phyloP scores from a whole-genome alignment of 2,888 invertebrate genomes.

The Chrysina gloriosa region DNA sequence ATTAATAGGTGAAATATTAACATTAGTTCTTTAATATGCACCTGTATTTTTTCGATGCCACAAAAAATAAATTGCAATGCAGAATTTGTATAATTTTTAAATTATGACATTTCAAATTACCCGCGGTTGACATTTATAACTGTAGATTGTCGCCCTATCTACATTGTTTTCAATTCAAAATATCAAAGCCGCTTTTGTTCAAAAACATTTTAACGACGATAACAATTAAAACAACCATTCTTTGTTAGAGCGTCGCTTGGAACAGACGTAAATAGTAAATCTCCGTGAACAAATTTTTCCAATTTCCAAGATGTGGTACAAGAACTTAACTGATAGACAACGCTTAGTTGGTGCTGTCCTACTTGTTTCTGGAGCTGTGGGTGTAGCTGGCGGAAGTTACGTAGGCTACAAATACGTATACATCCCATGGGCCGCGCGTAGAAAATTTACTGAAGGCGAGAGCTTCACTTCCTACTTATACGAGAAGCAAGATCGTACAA shows the following conservation, averaged over 20 bases:
- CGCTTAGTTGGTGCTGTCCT: slow-evolving; percentile 11
- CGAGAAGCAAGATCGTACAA: slow-evolving; percentile 28
- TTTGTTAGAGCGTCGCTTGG: slow-evolving; percentile 10
- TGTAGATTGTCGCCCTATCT: too few species aligned
- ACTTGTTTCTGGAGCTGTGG: slow-evolving; percentile 18
- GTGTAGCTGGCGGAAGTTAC: slow-evolving; percentile 14
- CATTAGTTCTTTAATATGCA: too few species aligned
- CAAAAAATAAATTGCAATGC: too few species aligned
- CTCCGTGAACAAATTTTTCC: neutral
- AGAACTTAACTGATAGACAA: slow-evolving; percentile 36
- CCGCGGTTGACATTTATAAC: too few species aligned
- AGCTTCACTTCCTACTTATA: slow-evolving; percentile 28
- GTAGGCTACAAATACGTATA: slow-evolving; percentile 36
- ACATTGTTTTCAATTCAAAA: too few species aligned
- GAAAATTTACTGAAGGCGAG: slow-evolving; percentile 17
- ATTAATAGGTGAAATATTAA: too few species aligned
- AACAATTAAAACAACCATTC: slow-evolving; percentile 14
- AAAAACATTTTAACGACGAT: neutral
- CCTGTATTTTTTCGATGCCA: too few species aligned
- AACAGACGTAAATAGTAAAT: neutral
- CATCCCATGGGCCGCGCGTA: slow-evolving; percentile 27
- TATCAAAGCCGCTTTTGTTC: slow-evolving; percentile 1
- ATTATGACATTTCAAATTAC: too few species aligned
- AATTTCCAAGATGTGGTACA: slow-evolving; percentile 37
- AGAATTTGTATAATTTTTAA: too few species aligned